Evolutionary conservation across 2,888 invertebrate genomes (phyloP), one percentile per base, ranked within the genome.

Genomic region (Drosophila testacea): DNA sequence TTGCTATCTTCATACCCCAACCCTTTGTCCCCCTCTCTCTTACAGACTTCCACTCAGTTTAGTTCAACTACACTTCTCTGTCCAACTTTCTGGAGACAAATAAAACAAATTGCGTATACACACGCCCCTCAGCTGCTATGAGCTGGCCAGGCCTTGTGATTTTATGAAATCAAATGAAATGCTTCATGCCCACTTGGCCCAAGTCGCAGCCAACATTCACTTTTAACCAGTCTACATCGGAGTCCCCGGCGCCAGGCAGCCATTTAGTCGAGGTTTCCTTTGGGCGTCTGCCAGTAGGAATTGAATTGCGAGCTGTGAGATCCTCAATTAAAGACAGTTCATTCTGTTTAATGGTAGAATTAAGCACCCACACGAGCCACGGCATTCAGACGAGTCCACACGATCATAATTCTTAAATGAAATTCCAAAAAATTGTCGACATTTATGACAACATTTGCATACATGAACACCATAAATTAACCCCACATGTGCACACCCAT

Each of bases 381-480:
- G 36, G 28, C 50, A 54, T 62, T 51, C 44, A 56, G 48, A 11
- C 9, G 9, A 32, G 11, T 38, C 7, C 30, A 60, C 62, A 63
- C 38, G 55, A 50, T 60, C 85, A 72, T 79, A 81, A 73, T 74
- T 77, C 73, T 64, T 68, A 13, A 57, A 54, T 54, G 50, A 77
- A 72, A 76, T 55, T 64, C 50, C 51, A 73, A 77, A 82, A 81
- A 73, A 67, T 73, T 70, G 70, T 74, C 71, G 87, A 88, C 86
- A 87, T 87, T 87, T 87, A 88, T 88, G 86, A 74, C 83, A 84
- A 79, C 88, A 81, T 87, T 85, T 88, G 79, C 81, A 79, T 83
- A 84, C 83, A 87, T 83, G 88, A 88, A 87, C 79, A 79, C 74
- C 76, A 88, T 87, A 87, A 87, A 87, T 87, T 87, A 84, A 81